Evolutionary conservation across 2,888 invertebrate species (phyloP).

Genomic region (Pantelozetes paolii): DNA sequence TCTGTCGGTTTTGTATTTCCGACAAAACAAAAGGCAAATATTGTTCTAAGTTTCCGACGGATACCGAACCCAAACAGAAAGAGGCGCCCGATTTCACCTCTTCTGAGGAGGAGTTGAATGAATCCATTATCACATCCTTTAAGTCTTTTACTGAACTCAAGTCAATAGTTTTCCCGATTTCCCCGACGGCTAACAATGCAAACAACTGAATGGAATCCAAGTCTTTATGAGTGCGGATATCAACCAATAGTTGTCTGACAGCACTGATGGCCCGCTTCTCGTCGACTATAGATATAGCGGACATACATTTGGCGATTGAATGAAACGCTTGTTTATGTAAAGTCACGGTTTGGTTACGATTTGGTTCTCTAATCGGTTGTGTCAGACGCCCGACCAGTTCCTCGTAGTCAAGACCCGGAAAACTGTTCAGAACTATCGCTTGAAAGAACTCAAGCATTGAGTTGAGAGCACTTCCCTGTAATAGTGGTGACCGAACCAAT

Average conservation of each 20-base stretch:
- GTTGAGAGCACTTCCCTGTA: constrained; percentile 85
- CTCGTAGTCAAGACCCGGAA: constrained; percentile 73
- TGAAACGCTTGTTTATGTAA: constrained; percentile 68
- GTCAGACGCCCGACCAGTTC: constrained; percentile 60
- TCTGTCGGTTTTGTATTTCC: constrained; percentile 90
- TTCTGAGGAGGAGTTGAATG: constrained; percentile 85
- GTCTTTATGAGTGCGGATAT: constrained; percentile 55
- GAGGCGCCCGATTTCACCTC: constrained; percentile 97
- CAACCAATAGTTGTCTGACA: constrained; percentile 53
- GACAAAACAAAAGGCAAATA: constrained; percentile 89
- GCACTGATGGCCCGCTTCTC: constrained; percentile 65
- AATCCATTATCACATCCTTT: constrained; percentile 61
- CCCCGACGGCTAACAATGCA: constrained; percentile 88
- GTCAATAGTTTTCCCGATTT: constrained; percentile 92
- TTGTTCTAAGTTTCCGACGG: constrained; percentile 86
- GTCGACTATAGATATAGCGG: constrained; percentile 71
- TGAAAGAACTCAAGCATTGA: constrained; percentile 88
- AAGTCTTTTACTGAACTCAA: constrained; percentile 69
- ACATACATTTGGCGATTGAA: constrained; percentile 93
- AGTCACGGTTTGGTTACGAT: constrained; percentile 44
- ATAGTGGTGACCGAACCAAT: constrained; percentile 80
- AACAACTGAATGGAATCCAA: constrained; percentile 82
- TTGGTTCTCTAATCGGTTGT: constrained; percentile 52
- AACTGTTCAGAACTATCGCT: constrained; percentile 72
- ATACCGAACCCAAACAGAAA: constrained; percentile 86